Evolutionary conservation across 2,113 vertebrate genomes (phyloP).

Genomic region (Spheniscus mendiculus): DNA sequence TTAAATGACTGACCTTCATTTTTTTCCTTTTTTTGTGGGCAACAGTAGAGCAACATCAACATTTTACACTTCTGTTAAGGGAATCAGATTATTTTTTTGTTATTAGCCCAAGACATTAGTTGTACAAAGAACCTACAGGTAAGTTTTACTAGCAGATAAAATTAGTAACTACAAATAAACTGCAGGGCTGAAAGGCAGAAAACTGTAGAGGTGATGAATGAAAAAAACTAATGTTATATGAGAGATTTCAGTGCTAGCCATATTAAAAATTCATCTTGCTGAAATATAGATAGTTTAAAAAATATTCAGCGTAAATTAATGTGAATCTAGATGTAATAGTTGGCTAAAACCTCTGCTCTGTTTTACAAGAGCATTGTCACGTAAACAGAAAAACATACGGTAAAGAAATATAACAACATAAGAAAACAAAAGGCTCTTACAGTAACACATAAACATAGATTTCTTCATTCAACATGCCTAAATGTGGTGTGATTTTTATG

Average conservation of each 20-base stretch:
- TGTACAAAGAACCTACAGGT: neutral
- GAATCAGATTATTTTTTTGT: neutral
- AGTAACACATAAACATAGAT: neutral
- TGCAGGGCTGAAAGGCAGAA: neutral
- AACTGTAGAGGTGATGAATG: neutral
- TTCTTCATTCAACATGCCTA: neutral
- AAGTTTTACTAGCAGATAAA: neutral
- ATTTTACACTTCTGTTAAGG: neutral
- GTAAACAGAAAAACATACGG: neutral
- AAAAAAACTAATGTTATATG: neutral
- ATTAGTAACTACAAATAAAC: neutral
- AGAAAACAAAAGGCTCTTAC: neutral
- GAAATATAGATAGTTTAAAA: neutral
- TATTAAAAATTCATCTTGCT: neutral
- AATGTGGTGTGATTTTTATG: neutral
- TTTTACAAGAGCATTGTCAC: neutral
- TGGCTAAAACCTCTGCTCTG: neutral
- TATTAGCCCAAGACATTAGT: neutral
- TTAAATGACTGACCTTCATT: neutral
- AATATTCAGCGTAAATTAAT: neutral
- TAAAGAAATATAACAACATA: conserved; percentile 5
- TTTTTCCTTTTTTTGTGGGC: neutral
- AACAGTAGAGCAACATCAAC: neutral
- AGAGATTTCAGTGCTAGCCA: neutral
- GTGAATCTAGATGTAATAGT: neutral